These are phyloP conservation scores for Drosophila pseudoananassae DNA, from an alignment of 1,140 invertebrate genomes.

Conservation along the genomic window DNA sequence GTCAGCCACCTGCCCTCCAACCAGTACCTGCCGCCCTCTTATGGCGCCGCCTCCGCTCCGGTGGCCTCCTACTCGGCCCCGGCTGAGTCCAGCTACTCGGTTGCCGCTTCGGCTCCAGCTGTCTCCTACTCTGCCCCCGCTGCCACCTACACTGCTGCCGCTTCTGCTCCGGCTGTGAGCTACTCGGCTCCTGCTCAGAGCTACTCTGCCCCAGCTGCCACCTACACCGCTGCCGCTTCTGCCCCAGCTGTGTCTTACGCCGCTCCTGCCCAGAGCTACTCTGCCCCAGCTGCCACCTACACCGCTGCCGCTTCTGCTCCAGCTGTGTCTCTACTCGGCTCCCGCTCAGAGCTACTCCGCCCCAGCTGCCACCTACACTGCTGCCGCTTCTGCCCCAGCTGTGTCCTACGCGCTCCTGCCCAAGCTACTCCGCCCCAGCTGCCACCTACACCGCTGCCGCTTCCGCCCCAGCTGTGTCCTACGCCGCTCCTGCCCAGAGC, in stretches of 20 bases:
- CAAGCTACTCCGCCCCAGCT: constrained; percentile 33
- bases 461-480: constrained; percentile 36
- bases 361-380: constrained; percentile 45
- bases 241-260: constrained; percentile 49
- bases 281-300: constrained; percentile 39
- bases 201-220: constrained; percentile 31
- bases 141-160: constrained; percentile 40
- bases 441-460: constrained; percentile 54
- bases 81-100: constrained; percentile 32
- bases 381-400: constrained; percentile 52
- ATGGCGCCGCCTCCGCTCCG: constrained; percentile 48
- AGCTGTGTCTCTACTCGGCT: constrained; percentile 44
- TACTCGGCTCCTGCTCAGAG: constrained; percentile 32
- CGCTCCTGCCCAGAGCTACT: constrained; percentile 31
- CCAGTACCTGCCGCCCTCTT: constrained; percentile 67
- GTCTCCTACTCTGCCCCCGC: constrained; percentile 53
- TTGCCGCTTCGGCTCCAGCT: constrained; percentile 60
- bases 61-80: constrained; percentile 48
- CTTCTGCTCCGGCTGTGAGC: constrained; percentile 39
- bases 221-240: constrained; percentile 54
- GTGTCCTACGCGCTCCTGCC: constrained; percentile 44
- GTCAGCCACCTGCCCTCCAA: constrained; percentile 75
- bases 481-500: constrained; percentile 23
- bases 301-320: constrained; percentile 53
- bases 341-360: constrained; percentile 29